Base-by-base conservation (phyloP, 2,888 invertebrate species). In the Macaria notata region DNA sequence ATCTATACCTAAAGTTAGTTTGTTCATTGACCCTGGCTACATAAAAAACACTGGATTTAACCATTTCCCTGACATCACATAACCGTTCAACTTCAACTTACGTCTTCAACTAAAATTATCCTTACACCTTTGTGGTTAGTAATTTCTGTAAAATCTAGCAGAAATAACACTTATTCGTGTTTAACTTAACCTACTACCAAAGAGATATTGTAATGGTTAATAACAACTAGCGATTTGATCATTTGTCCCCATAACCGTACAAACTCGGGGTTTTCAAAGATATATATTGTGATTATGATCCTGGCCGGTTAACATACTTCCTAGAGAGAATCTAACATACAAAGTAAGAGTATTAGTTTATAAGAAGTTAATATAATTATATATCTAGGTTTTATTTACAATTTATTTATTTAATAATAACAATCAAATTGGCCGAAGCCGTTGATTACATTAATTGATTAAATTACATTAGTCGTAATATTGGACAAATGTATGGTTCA, bases 271-370 rank as follows among this genome's bases (percentile, higher is more conserved):
- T 44, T 43, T 42, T 36, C 36, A 31, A 9, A 19, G 30, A 42
- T 38, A 57, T 46, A 49, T 57, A 57, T 53, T 57, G 49, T 49
- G 53, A 57, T 53, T 46, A 53, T 45, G 57, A 53, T 57, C 46
- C 48, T 42, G 41, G 4, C 42, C 49, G 44, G 46, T 53, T 53
- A 53, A 57, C 57, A 53, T 53, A 53, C 53, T 57, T 57, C 31
- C 38, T 45, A 49, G 9, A 38, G 44, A 52, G 45, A 52, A 57
- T 48, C 9, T 36, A 5, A 19, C 31, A n/a, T 9, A 47, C 46
- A 39, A 55, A 46, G 9, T 56, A 44, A 36, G 7, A 7, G 33
- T 36, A 7, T 36, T 36, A 36, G 7, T 4, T 36, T 36, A 4
- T 1, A 6, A 36, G 33, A 36, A 36, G 33, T 36, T 19, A 19